These are phyloP conservation scores for Epirrhoe tristata DNA, from an alignment of 2,888 invertebrate species.

Conservation along the genomic window DNA sequence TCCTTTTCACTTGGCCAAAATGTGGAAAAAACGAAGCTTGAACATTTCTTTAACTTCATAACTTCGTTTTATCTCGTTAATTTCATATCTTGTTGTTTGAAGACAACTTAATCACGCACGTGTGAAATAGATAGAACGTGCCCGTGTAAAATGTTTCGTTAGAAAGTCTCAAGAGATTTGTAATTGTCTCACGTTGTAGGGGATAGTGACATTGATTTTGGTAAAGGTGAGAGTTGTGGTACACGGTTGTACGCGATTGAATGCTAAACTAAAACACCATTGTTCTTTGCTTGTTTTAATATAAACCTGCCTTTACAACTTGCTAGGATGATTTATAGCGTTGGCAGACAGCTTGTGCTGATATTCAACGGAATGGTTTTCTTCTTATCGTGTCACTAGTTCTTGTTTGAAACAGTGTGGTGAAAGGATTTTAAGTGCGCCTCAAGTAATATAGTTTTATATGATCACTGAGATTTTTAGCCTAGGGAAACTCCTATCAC, in stretches of 20 bases:
- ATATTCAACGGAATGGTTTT: too few relatives aligned
- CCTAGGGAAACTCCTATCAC: too few relatives aligned
- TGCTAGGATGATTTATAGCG: too few relatives aligned
- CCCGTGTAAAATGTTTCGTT: conserved; percentile 76
- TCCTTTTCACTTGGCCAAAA: too few relatives aligned
- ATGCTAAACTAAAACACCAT: conserved; percentile 6
- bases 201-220: conserved; percentile 46
- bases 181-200: conserved; percentile 53
- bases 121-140: conserved; percentile 36
- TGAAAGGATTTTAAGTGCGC: too few relatives aligned
- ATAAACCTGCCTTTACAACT: not conserved
- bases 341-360: too few relatives aligned
- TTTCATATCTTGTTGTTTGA: not conserved
- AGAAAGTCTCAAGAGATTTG: conserved; percentile 73
- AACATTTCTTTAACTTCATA: not conserved
- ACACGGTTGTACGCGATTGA: conserved; percentile 9
- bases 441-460: too few relatives aligned
- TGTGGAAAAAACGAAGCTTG: not conserved
- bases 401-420: too few relatives aligned
- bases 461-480: too few relatives aligned
- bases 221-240: conserved; percentile 47
- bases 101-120: not conserved
- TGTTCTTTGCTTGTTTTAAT: not conserved
- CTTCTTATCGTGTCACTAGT: too few relatives aligned
- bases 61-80: not conserved